Percentiles rank a stretch among this genome's conserved stretches.
phyloP scores from a whole-genome alignment of 2,888 invertebrate species.

The Noctua fimbriata region DNA sequence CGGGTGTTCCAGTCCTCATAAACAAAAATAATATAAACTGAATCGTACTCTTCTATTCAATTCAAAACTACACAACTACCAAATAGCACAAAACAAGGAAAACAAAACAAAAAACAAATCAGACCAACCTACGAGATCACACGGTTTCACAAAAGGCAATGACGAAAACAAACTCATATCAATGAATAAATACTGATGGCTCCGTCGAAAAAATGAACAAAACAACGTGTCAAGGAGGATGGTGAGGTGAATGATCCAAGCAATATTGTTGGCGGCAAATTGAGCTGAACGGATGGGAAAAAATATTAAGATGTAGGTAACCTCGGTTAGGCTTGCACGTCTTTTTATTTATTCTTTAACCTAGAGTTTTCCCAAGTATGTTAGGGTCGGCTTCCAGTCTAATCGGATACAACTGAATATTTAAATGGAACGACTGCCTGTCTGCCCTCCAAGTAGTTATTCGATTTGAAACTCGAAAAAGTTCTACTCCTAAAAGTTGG shows the following conservation, averaged over 20 bases:
- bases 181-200: conserved; percentile 62
- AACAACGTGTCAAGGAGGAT: conserved; percentile 66
- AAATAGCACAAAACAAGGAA: background rate
- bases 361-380: background rate
- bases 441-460: background rate
- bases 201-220: conserved; percentile 57
- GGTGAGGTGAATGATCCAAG: conserved; percentile 56
- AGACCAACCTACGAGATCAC: conserved; percentile 48
- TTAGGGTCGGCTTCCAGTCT: background rate
- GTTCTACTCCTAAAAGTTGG: no score
- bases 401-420: background rate
- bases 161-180: conserved; percentile 56
- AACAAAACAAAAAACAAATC: conserved; percentile 20
- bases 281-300: conserved; percentile 54
- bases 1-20: no score
- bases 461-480: no score
- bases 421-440: background rate
- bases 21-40: background rate
- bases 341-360: background rate
- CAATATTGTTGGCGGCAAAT: conserved; percentile 53
- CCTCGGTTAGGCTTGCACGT: conserved; percentile 9
- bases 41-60: background rate
- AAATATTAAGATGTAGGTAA: conserved; percentile 32
- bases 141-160: conserved; percentile 56
- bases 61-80: conserved; percentile 31